These are phyloP conservation scores for Agraylea sexmaculata DNA, from an alignment of 1,140 invertebrate genomes.

Conservation along the genomic window DNA sequence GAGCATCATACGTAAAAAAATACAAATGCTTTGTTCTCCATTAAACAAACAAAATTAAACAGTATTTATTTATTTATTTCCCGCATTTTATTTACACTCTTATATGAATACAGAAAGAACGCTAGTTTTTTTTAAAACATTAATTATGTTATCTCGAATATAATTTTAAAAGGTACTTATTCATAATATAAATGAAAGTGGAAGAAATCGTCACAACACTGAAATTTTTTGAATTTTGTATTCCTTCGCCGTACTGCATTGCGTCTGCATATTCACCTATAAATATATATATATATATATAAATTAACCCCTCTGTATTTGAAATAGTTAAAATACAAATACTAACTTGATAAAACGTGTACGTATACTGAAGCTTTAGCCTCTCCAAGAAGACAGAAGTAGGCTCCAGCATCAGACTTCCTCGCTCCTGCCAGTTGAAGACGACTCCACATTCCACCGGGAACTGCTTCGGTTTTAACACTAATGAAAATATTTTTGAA, in stretches of 20 bases:
- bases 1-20: too few species aligned
- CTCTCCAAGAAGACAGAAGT: slow-evolving; percentile 46
- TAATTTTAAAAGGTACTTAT: too few species aligned
- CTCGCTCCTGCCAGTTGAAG: slow-evolving; percentile 15
- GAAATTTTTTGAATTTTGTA: too few species aligned
- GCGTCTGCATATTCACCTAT: slow-evolving; percentile 19
- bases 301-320: neutral
- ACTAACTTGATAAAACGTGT: slow-evolving; percentile 38
- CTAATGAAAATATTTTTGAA: slow-evolving; percentile 7
- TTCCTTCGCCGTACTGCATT: slow-evolving; percentile 21
- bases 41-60: too few species aligned
- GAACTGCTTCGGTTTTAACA: slow-evolving; percentile 17
- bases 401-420: slow-evolving; percentile 38
- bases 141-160: too few species aligned
- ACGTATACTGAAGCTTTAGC: slow-evolving; percentile 43
- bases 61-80: too few species aligned
- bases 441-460: slow-evolving; percentile 10
- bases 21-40: too few species aligned
- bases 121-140: too few species aligned
- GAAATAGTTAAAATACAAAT: slow-evolving; percentile 3
- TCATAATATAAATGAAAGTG: too few species aligned
- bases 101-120: too few species aligned
- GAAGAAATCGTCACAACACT: too few species aligned
- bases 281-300: slow-evolving; percentile 1
- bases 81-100: too few species aligned